A percentile compares a stretch with the other conserved stretches of the same genome.
Conservation (phyloP, 2,888 invertebrate genomes). For the Caenorhabditis sulstoni region DNA sequence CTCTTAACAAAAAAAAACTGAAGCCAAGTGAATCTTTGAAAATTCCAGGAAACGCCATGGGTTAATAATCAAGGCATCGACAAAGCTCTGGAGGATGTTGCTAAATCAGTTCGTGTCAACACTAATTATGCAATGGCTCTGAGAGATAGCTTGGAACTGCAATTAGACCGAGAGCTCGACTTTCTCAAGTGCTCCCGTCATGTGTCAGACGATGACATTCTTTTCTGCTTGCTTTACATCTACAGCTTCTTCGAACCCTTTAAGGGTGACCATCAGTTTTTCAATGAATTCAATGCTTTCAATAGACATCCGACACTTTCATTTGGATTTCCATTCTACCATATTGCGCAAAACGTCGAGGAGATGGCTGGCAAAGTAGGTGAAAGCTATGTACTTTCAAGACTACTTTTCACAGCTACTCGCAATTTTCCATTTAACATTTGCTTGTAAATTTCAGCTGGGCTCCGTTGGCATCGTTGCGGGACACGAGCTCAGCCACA, state of each 20-base stretch:
- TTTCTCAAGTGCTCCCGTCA: neutral
- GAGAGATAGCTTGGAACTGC: too few relatives aligned
- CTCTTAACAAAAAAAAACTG: too few relatives aligned
- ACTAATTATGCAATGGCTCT: conserved; percentile 2
- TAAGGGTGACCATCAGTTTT: neutral
- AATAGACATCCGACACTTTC: neutral
- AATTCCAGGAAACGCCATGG: conserved; percentile 28
- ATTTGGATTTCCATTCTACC: neutral
- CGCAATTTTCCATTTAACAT: too few relatives aligned
- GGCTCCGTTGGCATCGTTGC: neutral
- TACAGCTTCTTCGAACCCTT: too few relatives aligned
- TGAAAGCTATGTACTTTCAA: neutral
- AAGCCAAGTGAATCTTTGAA: neutral
- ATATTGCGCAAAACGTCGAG: neutral
- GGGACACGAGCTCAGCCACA: conserved; percentile 19
- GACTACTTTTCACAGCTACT: neutral
- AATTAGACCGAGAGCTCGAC: too few relatives aligned
- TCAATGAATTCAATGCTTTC: neutral
- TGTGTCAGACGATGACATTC: neutral
- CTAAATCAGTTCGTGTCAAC: neutral
- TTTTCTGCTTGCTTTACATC: neutral
- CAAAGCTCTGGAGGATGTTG: neutral
- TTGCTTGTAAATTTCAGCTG: conserved; percentile 6
- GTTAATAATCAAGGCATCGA: neutral
- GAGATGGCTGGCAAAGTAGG: conserved; percentile 10